Evolutionary conservation across 37 sponge, comb jelly and placozoan species (phyloP).

Genomic region (Bolinopsis microptera): DNA sequence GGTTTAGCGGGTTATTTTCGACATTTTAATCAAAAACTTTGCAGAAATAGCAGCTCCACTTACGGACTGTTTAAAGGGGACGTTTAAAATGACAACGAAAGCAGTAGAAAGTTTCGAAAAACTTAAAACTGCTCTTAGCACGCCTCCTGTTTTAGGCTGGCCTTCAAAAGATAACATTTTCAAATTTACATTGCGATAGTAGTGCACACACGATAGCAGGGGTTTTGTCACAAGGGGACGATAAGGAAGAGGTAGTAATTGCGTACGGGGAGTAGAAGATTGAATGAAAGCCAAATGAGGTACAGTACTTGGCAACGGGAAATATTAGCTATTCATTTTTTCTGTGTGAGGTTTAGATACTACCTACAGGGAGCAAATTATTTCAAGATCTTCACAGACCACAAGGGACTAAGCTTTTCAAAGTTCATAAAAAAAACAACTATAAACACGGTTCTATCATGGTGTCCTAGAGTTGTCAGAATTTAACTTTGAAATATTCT

Average conservation of each 20-base stretch:
- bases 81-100: not conserved
- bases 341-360: too few relatives aligned
- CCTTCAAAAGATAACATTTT: not conserved
- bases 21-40: not conserved
- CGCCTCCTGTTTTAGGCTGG: not conserved
- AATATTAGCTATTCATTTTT: not conserved
- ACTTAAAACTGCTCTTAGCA: not conserved
- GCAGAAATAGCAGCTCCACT: too few relatives aligned
- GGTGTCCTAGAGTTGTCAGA: not conserved
- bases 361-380: not conserved
- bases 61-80: not conserved
- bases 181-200: not conserved
- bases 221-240: not conserved
- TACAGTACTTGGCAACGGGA: not conserved
- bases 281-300: not conserved
- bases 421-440: too few relatives aligned
- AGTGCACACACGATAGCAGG: not conserved
- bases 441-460: not conserved
- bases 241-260: not conserved
- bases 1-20: constrained; percentile 50
- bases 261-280: not conserved
- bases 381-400: not conserved
- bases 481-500: not conserved
- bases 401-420: not conserved
- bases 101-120: not conserved